phyloP scores from a whole-genome alignment of 2,797 vertebrate genomes.

The Channallabes apus region DNA sequence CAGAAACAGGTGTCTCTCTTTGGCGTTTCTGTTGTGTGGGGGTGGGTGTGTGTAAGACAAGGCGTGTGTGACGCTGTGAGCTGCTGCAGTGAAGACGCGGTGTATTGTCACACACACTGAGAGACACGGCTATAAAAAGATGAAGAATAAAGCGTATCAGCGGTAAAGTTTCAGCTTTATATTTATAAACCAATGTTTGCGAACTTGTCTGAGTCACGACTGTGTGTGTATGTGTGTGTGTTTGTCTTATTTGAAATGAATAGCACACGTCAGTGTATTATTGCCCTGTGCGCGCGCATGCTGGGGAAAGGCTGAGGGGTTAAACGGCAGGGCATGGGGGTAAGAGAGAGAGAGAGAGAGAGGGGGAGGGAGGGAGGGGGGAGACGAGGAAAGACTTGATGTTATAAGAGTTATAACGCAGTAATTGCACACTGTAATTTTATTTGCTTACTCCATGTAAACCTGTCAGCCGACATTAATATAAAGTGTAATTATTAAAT shows the following conservation, averaged over 20 bases:
- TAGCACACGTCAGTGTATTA: neutral
- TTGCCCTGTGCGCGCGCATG: conserved; percentile 2
- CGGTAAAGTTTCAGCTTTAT: conserved; percentile 48
- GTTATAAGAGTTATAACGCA: neutral
- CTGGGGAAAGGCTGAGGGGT: neutral
- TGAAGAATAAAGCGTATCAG: conserved; percentile 14
- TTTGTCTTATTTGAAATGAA: neutral
- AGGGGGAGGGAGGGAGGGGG: neutral
- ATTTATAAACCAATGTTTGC: neutral
- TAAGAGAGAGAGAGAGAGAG: neutral
- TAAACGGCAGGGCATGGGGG: conserved; percentile 26
- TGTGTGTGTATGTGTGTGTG: neutral
- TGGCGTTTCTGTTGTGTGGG: neutral
- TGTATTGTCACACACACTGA: conserved; percentile 21
- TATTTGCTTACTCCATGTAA: neutral
- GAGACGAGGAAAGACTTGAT: no score
- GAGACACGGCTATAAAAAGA: conserved; percentile 31
- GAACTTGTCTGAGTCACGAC: neutral
- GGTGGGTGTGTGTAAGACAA: neutral
- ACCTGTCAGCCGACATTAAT: no score
- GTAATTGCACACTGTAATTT: neutral
- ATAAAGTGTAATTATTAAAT: neutral
- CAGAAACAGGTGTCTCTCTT: neutral
- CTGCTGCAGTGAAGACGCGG: conserved; percentile 31
- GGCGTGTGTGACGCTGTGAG: conserved; percentile 25